Evolutionary conservation across 2,888 invertebrate species (phyloP), one percentile per base, ranked within the genome.

Genomic region (Neoscelio sp.): DNA sequence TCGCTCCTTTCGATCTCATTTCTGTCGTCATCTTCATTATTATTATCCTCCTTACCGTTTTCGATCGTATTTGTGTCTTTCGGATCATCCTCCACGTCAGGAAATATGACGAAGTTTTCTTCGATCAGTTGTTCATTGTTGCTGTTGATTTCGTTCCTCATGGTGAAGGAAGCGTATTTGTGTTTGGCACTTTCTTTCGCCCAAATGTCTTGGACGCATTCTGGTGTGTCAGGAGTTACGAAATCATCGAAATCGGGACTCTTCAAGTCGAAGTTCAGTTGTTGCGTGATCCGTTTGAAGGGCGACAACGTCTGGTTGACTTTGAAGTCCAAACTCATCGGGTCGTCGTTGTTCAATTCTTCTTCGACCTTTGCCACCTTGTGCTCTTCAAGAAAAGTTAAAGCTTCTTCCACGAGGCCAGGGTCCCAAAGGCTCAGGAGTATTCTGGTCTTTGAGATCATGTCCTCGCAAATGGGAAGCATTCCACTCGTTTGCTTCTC

Each of bases 391-490:
- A 97, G 94, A 85, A 95, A 96, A 6, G 94, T 94, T 42, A 98
- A 92, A 0, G 97, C 96, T 87, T 97, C 96, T 87, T 97, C 97
- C 0, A 98, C 95, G 30, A 96, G 91, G 5, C 94, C 94, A 0
- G 96, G 95, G 88, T 97, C 96, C 96, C 97, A 98, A 1, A 97
- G 92, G 52, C 95, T 94, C 1, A 97, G 91, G 65, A 98, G 91
- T 54, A 95, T 95, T 78, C 95, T 93, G 0, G 96, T 95, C 92
- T 96, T 96, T 23, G 92, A 92, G 70, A 95, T 93, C 94, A 95
- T 95, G 84, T 95, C 94, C 84, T 95, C 95, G 85, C 95, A 95
- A 77, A 95, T 93, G 1, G 94, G 94, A 85, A 95, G 91, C 95
- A 95, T 95, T 26, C 95, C 95, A 65, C 92, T 92, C 0, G 94